These are phyloP conservation scores for Emydura subglobosa DNA, from an alignment of 2,113 vertebrate species.

Conservation along the genomic window DNA sequence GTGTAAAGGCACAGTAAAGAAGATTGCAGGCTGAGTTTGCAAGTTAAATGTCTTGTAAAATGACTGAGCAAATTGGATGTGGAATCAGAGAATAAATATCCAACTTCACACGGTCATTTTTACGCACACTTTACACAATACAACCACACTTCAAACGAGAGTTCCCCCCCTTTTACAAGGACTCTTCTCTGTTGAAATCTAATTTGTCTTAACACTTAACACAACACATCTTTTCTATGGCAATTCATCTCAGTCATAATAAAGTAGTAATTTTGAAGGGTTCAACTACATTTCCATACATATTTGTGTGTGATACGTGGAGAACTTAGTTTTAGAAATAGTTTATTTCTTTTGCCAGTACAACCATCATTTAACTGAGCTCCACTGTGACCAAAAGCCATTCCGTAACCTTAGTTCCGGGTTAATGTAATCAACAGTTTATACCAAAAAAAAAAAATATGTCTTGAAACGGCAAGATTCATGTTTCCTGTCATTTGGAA, in stretches of 20 bases:
- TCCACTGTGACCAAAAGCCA: background rate
- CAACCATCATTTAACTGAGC: background rate
- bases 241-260: background rate
- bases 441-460: background rate
- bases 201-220: background rate
- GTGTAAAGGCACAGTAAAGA: background rate
- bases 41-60: constrained; percentile 4
- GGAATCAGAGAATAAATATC: background rate
- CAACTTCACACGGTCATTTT: background rate
- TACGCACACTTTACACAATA: background rate
- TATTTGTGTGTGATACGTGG: background rate
- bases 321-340: background rate
- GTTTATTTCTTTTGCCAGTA: constrained; percentile 1
- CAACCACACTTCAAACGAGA: accelerated
- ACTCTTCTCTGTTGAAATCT: background rate
- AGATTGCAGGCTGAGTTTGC: background rate
- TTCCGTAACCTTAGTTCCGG: background rate
- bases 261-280: background rate
- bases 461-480: background rate
- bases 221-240: background rate
- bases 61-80: background rate
- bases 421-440: background rate
- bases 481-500: background rate
- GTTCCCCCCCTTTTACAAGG: accelerated
- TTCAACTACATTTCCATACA: background rate